phyloP scores from a whole-genome alignment of 2,888 invertebrate species.

The Lissonota sp. region DNA sequence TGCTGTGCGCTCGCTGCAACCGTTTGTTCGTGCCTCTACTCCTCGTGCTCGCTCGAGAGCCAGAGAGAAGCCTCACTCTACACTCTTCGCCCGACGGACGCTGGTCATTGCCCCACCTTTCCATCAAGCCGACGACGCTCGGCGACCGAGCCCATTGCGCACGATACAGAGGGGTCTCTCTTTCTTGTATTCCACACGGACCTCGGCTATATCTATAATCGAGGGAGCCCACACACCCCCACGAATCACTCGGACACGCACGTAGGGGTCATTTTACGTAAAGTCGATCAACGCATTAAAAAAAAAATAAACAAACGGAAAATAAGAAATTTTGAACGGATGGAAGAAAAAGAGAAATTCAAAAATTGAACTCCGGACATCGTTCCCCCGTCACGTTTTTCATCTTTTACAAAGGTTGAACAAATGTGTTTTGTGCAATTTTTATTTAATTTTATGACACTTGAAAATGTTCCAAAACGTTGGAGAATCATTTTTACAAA shows the following conservation, averaged over 20 bases:
- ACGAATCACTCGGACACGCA: not conserved
- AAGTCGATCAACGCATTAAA: no score
- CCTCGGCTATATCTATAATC: constrained; percentile 42
- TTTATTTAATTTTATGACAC: no score
- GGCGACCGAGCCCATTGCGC: constrained; percentile 46
- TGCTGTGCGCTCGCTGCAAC: constrained; percentile 33
- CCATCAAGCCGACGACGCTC: constrained; percentile 34
- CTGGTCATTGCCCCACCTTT: constrained; percentile 68
- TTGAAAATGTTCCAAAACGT: no score
- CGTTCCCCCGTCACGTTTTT: no score
- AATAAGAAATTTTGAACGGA: no score
- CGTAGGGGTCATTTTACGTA: not conserved
- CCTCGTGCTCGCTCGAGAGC: no score
- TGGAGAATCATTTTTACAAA: no score
- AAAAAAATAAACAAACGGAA: no score
- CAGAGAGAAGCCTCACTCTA: constrained; percentile 18
- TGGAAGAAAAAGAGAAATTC: no score
- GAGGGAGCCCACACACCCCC: constrained; percentile 9
- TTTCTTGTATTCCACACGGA: constrained; percentile 47
- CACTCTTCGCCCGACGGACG: constrained; percentile 58
- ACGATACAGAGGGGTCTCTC: constrained; percentile 7
- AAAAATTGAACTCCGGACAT: no score
- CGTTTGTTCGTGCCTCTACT: constrained; percentile 42
- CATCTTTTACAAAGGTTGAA: no score
- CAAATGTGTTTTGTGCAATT: no score